phyloP scores from a whole-genome alignment of 2,888 invertebrate genomes.

The Chloroclystis v-ata region DNA sequence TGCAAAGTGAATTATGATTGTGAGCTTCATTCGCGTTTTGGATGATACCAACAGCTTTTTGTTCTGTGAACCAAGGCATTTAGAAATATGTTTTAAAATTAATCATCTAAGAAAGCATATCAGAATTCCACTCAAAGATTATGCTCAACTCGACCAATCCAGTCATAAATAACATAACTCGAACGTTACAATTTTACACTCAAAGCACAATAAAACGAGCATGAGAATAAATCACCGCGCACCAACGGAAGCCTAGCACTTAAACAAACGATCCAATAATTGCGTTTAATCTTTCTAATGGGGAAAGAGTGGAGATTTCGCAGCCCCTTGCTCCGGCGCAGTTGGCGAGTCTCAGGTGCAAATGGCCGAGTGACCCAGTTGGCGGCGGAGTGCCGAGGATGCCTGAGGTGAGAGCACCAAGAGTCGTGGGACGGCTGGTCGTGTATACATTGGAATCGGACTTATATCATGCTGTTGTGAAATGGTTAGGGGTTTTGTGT shows the following conservation, averaged over 20 bases:
- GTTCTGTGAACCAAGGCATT: no score
- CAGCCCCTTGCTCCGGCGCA: slow-evolving; percentile 16
- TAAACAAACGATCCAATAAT: not conserved
- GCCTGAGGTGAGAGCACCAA: slow-evolving; percentile 19
- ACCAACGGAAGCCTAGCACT: not conserved
- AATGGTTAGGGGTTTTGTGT: no score
- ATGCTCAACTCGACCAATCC: no score
- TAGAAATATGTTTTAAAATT: no score
- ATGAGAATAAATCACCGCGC: not conserved
- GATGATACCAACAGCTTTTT: no score
- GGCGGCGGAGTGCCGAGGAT: slow-evolving; percentile 10
- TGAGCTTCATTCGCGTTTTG: no score
- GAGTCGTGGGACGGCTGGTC: slow-evolving; percentile 1
- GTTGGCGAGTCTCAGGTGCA: slow-evolving; percentile 34
- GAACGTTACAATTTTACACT: not conserved
- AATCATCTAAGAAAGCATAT: no score
- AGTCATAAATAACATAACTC: no score
- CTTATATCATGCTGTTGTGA: not conserved
- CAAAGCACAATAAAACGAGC: not conserved
- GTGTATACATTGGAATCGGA: not conserved
- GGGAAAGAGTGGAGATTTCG: slow-evolving; percentile 10
- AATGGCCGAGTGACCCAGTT: slow-evolving; percentile 54
- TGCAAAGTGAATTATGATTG: no score
- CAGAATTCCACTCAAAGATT: no score
- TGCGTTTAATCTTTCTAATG: slow-evolving; percentile 12